Base-by-base conservation (phyloP, 2,888 invertebrate species). In the Dendrolimus pini region DNA sequence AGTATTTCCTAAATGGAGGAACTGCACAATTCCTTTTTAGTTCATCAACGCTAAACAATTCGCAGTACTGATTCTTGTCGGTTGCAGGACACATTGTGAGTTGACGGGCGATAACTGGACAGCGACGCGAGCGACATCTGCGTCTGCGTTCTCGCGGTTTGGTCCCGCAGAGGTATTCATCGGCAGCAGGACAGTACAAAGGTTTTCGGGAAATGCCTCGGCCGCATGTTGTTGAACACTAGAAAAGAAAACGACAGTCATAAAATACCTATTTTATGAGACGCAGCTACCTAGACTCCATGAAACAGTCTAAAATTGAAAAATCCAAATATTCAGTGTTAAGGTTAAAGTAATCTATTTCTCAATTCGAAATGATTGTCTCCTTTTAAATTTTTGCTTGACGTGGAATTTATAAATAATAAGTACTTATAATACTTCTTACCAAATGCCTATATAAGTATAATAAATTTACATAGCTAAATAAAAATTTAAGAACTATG, bases 141-240 rank as follows among this genome's bases (percentile, higher is more conserved):
- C 92, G 90, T 47, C 84, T 85, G 55, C 92, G 91, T 62, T 89
- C 86, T 14, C 87, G 85, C 0, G 92, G 92, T 54, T 82, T 82
- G 1, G 90, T 82, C 0, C 93, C 93, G 70, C 94, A 94, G 0
- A 90, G 82, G 9, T 78, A 71, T 1, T 85, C 91, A 59, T 89
- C 79, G 0, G 88, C 67, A 0, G 92, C 91, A 0, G 92, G 90
- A 65, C 94, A 94, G 1, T 85, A 72, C 0, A 92, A 81, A 0
- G 92, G 89, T 3, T 93, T 86, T 1, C 84, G 83, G 10, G 93
- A 92, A 2, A 92, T 70, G 1, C 94, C 94, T 1, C 85, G 85
- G 0, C 93, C 94, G 68, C 94, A 94, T 0, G 88, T 91, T 52
- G 91, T 82, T 1, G 94, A 94, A 76, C 94, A 94, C 94, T 94